Evolutionary conservation across 2,113 vertebrate species (phyloP).

Genomic region (Nansenia antarctica): DNA sequence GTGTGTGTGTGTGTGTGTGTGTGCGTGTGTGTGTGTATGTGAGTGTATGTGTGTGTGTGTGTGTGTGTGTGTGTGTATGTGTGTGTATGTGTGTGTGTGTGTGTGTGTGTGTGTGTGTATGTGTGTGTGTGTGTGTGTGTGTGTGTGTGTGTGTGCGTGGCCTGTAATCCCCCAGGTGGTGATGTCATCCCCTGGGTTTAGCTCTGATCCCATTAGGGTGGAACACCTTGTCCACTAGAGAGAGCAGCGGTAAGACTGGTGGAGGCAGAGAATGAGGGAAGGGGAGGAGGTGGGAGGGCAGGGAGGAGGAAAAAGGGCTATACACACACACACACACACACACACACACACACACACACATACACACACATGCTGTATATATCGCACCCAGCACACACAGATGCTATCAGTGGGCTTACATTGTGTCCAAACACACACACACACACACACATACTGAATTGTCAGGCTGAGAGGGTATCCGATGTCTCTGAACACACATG

Average conservation of each 20-base stretch:
- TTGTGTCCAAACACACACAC: too few species aligned
- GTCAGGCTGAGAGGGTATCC: neutral
- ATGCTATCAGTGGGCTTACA: too few species aligned
- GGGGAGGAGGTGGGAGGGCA: neutral
- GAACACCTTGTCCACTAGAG: constrained; percentile 38
- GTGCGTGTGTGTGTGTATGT: constrained; percentile 18
- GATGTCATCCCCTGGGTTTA: constrained; percentile 65
- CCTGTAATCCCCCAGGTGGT: constrained; percentile 52
- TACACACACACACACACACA: too few species aligned
- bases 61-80: neutral
- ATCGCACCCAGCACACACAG: too few species aligned
- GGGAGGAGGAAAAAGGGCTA: neutral
- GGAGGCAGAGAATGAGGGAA: neutral
- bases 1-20: neutral
- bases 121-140: constrained; percentile 14
- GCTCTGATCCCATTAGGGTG: constrained; percentile 69
- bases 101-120: constrained; percentile 16
- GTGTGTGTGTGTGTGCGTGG: neutral
- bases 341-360: too few species aligned
- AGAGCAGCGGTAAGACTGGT: neutral
- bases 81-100: neutral
- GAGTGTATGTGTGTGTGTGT: constrained; percentile 7
- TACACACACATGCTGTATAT: too few species aligned
- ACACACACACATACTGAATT: neutral
- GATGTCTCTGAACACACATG: neutral